Base-by-base conservation (phyloP, 2,888 invertebrate species). In the Pocota personata region DNA sequence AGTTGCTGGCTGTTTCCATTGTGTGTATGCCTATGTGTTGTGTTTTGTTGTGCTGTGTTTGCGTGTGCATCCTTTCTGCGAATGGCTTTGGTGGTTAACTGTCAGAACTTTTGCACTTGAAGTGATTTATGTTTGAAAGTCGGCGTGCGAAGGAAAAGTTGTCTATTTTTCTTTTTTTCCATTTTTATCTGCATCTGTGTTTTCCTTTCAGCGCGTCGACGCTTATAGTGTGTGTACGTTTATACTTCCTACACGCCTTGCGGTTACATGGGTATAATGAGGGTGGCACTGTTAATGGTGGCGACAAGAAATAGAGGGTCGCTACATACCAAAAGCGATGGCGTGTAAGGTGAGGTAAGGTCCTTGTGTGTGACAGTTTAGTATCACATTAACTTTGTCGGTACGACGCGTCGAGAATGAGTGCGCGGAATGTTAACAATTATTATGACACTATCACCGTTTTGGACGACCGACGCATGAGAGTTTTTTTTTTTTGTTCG, bases 81-180 rank as follows among this genome's bases (percentile, higher is more conserved):
- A 82, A 86, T 82, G 82, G 86, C 67, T 86, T 88, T 87, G 83
- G 84, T 86, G 87, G 84, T 82, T 87, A 89, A 90, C 89, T 90
- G 90, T 90, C 90, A 90, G 89, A 90, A 89, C 89, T 90, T 90
- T 90, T 89, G 88, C 89, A 89, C 89, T 90, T 89, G 88, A 88
- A 87, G 88, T 90, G 90, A 90, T 90, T 90, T 90, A 90, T 88
- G 87, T 82, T 80, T 77, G 62, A 60, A 72, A 86, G 67, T 67
- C 46, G 60, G 52, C 57, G 72, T 52, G 64, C 35, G 40, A 46
- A 69, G 60, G 55, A 67, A 87, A 72, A 87, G 72, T 76, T 80
- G 69, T 57, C 37, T 30, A 40, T 64, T 67, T 46, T 69, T 21
- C 46, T 60, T 69, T 14, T 48, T 67, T 67, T 60, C 10, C 24